Evolutionary conservation across 64 coral and sea anemone genomes (phyloP), one percentile per base, ranked within the genome.

Genomic region (Actinia tenebrosa): DNA sequence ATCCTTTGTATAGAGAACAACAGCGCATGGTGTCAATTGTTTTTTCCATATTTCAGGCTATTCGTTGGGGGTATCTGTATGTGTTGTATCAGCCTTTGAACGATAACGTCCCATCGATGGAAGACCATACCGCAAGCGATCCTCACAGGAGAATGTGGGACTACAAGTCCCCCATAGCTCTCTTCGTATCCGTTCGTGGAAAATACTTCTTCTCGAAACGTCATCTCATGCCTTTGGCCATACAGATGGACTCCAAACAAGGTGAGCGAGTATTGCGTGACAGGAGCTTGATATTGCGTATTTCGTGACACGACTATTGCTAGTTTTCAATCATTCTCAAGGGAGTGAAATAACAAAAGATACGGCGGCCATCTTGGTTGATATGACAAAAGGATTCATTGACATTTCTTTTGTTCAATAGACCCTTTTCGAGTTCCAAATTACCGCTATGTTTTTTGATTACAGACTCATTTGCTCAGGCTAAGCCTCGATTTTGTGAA

Each of bases 81-180:
- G 91, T 66, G 60, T 71, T 93, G 25, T 86, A 86, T 43, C 83
- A 93, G 37, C 64, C 81, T 81, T 77, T 93, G 23, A 68, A 78
- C 54, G 87, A 89, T 19, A 19, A 83, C 58, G 7, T 93, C 7
- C 10, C 16, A 44, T 66, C 69, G 68, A 60, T 80, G 27, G 22
- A 45, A 9, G 92, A 93, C 60, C 42, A 86, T 7, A 89, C 87
- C 6, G 83, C 86, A 18, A 44, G 17, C 5, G 87, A 89, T 54
- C 60, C 83, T 27, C 42, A 46, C 44, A 47, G 92, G 62, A 82
- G 54, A 52, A 88, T 93, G 22, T 88, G 69, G 91, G 14, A 77
- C n/a, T 89, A 78, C 60, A 79, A 82, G 2, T 93, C 92, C 66
- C 87, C 92, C 37, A 93, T 93, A 26, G 92, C 91, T 53, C 64